Conservation (phyloP, 35 echinoderm and acorn worm species). For the Holothuria glaberrima region DNA sequence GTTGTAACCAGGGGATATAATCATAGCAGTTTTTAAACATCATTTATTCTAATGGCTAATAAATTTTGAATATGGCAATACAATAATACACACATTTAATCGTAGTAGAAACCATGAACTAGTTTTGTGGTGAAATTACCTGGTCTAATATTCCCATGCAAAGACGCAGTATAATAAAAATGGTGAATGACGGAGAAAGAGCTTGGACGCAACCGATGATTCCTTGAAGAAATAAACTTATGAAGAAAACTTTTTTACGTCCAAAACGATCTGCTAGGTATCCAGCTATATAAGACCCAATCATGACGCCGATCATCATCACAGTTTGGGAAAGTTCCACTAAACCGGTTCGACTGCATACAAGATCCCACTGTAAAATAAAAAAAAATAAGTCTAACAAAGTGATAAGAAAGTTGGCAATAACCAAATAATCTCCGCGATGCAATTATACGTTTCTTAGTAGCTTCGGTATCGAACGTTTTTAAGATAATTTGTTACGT, state of each 20-base stretch:
- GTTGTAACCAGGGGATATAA: too few species aligned
- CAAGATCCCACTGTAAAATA: constrained; percentile 51
- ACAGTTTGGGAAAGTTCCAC: constrained; percentile 43
- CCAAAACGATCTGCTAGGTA: constrained; percentile 51
- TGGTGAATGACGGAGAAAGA: not conserved
- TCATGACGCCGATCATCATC: constrained; percentile 21
- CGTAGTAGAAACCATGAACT: too few species aligned
- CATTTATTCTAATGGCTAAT: too few species aligned
- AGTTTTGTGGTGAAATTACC: constrained; percentile 3
- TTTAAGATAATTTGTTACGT: too few species aligned
- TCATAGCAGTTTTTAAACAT: too few species aligned
- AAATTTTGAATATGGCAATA: too few species aligned
- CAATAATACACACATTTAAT: too few species aligned
- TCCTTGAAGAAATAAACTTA: constrained; percentile 5
- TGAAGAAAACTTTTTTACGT: constrained; percentile 12
- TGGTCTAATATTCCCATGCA: constrained; percentile 23
- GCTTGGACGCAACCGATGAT: not conserved
- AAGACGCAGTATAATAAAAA: constrained; percentile 12
- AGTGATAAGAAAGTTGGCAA: too few species aligned
- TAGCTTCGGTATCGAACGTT: too few species aligned
- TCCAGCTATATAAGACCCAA: constrained; percentile 2
- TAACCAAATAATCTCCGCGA: too few species aligned
- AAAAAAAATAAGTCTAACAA: not conserved
- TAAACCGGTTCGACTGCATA: constrained; percentile 3
- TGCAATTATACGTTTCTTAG: too few species aligned